Evolutionary conservation across 2,797 vertebrate genomes (phyloP).

Genomic region (Labroides dimidiatus): DNA sequence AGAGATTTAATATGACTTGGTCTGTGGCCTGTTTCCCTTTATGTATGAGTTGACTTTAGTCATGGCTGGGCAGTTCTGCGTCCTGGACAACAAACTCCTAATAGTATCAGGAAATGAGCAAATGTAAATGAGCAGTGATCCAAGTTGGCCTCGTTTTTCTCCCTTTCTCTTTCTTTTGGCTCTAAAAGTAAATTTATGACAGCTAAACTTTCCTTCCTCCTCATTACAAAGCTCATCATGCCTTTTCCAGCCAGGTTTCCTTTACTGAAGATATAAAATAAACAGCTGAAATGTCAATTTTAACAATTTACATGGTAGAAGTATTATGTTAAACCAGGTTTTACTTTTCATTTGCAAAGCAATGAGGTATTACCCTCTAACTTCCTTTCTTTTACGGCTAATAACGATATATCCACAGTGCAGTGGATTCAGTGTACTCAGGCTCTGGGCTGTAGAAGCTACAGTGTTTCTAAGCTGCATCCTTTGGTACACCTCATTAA

Average conservation of each 20-base stretch:
- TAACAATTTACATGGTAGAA: constrained; percentile 1
- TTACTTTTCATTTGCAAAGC: not conserved
- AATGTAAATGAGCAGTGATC: constrained; percentile 59
- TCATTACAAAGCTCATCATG: constrained; percentile 40
- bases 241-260: constrained; percentile 29
- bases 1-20: constrained; percentile 57
- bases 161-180: constrained; percentile 36
- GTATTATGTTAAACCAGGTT: not conserved
- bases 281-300: constrained; percentile 29
- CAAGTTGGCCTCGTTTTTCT: constrained; percentile 65
- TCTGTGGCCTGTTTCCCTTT: constrained; percentile 58
- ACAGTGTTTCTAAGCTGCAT: constrained; percentile 11
- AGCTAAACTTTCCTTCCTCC: constrained; percentile 42
- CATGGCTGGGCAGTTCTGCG: constrained; percentile 61
- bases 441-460: constrained; percentile 7
- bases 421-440: not conserved
- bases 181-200: constrained; percentile 32
- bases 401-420: not conserved
- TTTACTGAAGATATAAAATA: constrained; percentile 20
- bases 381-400: no score
- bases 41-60: constrained; percentile 68
- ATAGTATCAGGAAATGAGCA: constrained; percentile 72
- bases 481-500: constrained; percentile 6
- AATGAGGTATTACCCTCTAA: not conserved
- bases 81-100: constrained; percentile 49